Evolutionary conservation across 2,888 invertebrate genomes (phyloP).

Genomic region (Myathropa florea): DNA sequence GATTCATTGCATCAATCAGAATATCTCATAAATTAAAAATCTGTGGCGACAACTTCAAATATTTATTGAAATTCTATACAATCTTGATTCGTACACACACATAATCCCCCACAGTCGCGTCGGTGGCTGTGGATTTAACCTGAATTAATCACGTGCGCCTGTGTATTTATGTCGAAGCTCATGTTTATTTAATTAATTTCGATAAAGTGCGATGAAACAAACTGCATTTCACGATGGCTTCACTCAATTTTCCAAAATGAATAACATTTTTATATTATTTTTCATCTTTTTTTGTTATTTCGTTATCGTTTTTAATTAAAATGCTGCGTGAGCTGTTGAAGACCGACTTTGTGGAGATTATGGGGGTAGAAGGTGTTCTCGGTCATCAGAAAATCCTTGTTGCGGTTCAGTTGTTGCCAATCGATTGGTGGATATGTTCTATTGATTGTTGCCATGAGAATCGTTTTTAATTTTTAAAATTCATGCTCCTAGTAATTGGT

Average conservation of each 20-base stretch:
- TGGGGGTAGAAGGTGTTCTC: not conserved
- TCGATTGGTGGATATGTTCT: conserved; percentile 27
- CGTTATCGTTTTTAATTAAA: conserved; percentile 9
- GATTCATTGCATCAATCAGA: not conserved
- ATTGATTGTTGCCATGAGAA: conserved; percentile 23
- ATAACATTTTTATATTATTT: not conserved
- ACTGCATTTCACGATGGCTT: not conserved
- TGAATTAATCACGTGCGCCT: conserved; percentile 11
- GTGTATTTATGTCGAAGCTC: not conserved
- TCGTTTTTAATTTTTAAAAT: conserved; percentile 12
- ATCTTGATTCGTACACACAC: not conserved
- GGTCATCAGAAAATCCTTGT: conserved; percentile 40
- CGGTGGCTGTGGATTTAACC: not conserved
- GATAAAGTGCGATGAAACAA: not conserved
- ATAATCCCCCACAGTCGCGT: not conserved
- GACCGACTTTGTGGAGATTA: not conserved
- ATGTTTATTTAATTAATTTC: conserved; percentile 44
- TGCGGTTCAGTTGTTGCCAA: conserved; percentile 30
- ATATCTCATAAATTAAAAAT: not conserved
- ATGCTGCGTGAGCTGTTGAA: not conserved
- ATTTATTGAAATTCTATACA: not conserved
- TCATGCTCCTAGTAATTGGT: not conserved
- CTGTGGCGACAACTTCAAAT: not conserved
- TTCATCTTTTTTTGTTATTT: not conserved
- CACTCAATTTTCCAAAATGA: conserved; percentile 19